A percentile compares a stretch with the other conserved stretches of the same genome.
phyloP scores from a whole-genome alignment of 2,888 invertebrate genomes.

The Callyntrura sp. region DNA sequence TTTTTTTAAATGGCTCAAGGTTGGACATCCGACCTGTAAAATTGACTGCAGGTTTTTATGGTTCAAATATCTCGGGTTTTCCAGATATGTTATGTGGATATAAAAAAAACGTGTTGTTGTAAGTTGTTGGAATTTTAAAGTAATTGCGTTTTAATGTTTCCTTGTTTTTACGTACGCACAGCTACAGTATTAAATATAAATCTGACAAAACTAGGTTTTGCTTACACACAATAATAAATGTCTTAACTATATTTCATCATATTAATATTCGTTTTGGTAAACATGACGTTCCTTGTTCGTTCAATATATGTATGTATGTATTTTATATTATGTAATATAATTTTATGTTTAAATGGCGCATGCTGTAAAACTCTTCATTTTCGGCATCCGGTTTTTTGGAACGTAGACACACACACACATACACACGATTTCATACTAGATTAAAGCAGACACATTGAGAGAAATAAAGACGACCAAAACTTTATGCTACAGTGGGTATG shows the following conservation, averaged over 20 bases:
- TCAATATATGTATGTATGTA: background rate
- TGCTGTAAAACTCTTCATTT: background rate
- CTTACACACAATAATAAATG: constrained; percentile 51
- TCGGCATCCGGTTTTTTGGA: background rate
- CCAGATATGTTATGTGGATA: no score
- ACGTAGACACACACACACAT: no score
- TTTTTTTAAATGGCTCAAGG: no score
- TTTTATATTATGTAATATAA: background rate
- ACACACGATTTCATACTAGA: background rate
- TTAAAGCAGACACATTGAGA: background rate
- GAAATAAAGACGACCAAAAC: no score
- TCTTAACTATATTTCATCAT: constrained; percentile 13
- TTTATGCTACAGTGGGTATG: no score
- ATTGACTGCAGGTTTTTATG: no score
- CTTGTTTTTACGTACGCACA: constrained; percentile 19
- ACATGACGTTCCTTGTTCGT: constrained; percentile 48
- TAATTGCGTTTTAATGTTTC: constrained; percentile 60
- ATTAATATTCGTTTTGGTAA: constrained; percentile 31
- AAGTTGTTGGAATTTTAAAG: background rate
- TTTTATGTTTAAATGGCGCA: no score
- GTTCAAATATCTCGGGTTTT: no score
- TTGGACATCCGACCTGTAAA: no score
- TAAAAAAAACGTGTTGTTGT: no score
- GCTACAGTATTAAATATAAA: constrained; percentile 66
- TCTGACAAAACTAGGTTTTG: constrained; percentile 68